Evolutionary conservation across 2,113 vertebrate species (phyloP).

Genomic region (Ciconia maguari): DNA sequence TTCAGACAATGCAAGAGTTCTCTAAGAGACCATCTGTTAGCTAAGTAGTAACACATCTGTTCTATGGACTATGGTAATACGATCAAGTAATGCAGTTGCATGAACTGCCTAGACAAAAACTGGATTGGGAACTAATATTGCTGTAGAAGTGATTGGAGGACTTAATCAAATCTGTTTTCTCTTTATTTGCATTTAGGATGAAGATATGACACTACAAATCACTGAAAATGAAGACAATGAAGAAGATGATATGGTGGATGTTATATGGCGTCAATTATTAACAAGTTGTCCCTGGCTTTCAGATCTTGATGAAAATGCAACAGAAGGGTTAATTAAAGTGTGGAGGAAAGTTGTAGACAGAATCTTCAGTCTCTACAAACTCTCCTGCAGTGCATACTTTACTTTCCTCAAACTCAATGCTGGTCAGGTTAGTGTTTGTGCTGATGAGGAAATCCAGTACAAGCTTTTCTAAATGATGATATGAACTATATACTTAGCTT

Average conservation of each 20-base stretch:
- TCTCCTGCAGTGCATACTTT: slow-evolving; percentile 96
- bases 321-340: slow-evolving; percentile 91
- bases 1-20: not conserved
- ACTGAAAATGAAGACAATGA: slow-evolving; percentile 89
- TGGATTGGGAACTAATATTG: not conserved
- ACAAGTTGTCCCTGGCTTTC: slow-evolving; percentile 91
- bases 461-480: not conserved
- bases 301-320: slow-evolving; percentile 87
- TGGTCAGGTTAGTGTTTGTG: slow-evolving; percentile 77
- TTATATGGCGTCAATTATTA: slow-evolving; percentile 93
- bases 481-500: not conserved
- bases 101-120: not conserved
- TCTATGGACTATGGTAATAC: not conserved
- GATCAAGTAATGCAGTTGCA: not conserved
- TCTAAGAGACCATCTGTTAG: not conserved
- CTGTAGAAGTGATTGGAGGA: not conserved
- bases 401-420: slow-evolving; percentile 97
- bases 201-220: slow-evolving; percentile 94
- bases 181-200: slow-evolving; percentile 81
- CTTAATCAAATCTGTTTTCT: not conserved
- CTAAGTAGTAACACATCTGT: not conserved
- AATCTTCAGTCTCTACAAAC: slow-evolving; percentile 94
- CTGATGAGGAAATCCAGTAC: not conserved
- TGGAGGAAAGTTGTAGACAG: slow-evolving; percentile 96
- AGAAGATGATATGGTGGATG: slow-evolving; percentile 95